Base-by-base conservation (phyloP, 2,113 vertebrate species). In the Arothron firmamentum region DNA sequence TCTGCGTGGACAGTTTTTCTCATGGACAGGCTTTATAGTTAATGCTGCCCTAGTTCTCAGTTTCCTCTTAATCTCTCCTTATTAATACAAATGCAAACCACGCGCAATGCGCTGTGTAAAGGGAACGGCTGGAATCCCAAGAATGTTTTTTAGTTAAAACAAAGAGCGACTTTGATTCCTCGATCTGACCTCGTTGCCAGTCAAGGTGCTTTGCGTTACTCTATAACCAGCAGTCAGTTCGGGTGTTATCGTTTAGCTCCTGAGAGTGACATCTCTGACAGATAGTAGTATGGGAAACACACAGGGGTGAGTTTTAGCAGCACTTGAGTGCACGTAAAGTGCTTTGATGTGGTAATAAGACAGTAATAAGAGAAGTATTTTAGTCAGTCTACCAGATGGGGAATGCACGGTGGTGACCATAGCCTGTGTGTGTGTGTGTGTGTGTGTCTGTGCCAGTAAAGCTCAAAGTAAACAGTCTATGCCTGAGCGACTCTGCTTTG, bases 131-230 rank as follows among this genome's bases (percentile, higher is more conserved):
- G 87, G 86, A 89, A 91, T 91, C 74, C 78, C 15, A 72, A 56
- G 73, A 88, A 86, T 91, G 80, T 79, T 81, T 72, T 81, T 74
- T 62, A 45, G 63, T 23, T 38, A 66, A 81, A 72, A 87, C 87
- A 83, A 85, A 88, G 83, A 74, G 71, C 65, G 59, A 85, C 87
- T 86, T 89, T 88, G 78, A 87, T 79, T 79, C 75, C 21, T 71
- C 75, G 73, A 78, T 83, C 73, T 70, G 60, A 72, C 55, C 70
- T 70, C 45, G 62, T 57, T 51, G 60, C 56, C 18, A 43, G 64
- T 74, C 15, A 21, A 60, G 61, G 62, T 52, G 23, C 67, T 65
- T 59, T 3, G 1, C 45, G 85, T 87, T 85, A 88, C 74, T 64
- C 69, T 81, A 34, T 86, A 90, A 87, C 82, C 53, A 73, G 52